Evolutionary conservation across 1,140 invertebrate species (phyloP), one percentile per base, ranked within the genome.

Genomic region (Pogonomyrmex barbatus): DNA sequence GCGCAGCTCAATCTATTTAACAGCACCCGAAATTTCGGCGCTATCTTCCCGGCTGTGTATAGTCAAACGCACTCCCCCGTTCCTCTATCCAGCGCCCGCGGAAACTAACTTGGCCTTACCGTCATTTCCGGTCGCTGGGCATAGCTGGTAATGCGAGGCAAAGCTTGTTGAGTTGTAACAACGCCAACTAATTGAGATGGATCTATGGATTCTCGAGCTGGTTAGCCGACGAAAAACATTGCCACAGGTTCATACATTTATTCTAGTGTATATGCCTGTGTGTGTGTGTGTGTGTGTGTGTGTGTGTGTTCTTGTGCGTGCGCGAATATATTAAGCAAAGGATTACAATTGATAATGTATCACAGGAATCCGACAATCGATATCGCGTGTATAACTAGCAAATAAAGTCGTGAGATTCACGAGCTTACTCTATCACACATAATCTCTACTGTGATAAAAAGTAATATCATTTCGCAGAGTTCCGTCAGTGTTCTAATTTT

Each of bases 121-220:
- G 82, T 90, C 89, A 86, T 88, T 90, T 90, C 88, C 89, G 82
- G 60, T 75, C 85, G 60, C 86, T 78, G 79, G 52, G 30, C 76
- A 85, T 88, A 85, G 36, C 62, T 90, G 45, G 81, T 90, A 88
- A 88, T 54, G 77, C 71, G 86, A 83, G 65, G 63, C 73, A 68
- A 86, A 86, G 76, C 82, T 82, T 68, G 77, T 86, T 82, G 89
- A 62, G 30, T 63, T 76, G 71, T 91, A 91, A 91, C 89, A 89
- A 91, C 81, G 70, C 30, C 30, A 54, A 62, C 81, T 91, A 91
- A 91, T 91, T 91, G 90, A 91, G 89, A 91, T 79, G 78, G 88
- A 91, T 91, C 90, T 76, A 76, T 78, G 82, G 70, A 60, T 82
- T 39, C 78, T 62, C 79, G 58, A 70, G 47, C 42, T 67, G 39